phyloP scores from a whole-genome alignment of 2,888 invertebrate species.

The Drosophila maculinotata region DNA sequence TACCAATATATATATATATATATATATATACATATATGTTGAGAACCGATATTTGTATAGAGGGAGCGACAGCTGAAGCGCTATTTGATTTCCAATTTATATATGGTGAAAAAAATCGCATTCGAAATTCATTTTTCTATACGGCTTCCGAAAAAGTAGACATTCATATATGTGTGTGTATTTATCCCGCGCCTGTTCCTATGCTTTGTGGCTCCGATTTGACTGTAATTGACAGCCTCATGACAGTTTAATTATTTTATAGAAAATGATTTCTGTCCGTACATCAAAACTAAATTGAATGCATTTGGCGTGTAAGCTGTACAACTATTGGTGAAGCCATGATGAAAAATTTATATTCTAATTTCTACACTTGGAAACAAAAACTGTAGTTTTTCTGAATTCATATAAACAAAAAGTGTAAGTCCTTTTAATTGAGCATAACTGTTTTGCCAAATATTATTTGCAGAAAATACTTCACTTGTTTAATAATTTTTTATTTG shows the following conservation, averaged over 20 bases:
- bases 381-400: too few species aligned
- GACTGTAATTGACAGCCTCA: constrained; percentile 65
- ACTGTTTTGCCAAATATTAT: too few species aligned
- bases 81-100: constrained; percentile 66
- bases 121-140: constrained; percentile 53
- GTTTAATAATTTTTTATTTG: too few species aligned
- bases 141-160: background rate
- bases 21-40: constrained; percentile 1
- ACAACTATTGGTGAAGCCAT: background rate
- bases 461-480: too few species aligned
- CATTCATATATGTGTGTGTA: background rate
- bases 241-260: constrained; percentile 77
- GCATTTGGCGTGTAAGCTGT: constrained; percentile 9
- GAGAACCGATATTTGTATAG: constrained; percentile 18
- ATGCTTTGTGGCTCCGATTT: constrained; percentile 23
- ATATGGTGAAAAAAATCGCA: constrained; percentile 38
- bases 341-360: background rate
- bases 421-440: too few species aligned
- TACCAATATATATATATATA: constrained; percentile 27
- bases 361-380: background rate
- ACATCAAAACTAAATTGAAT: constrained; percentile 38
- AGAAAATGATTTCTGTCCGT: constrained; percentile 47
- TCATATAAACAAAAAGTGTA: too few species aligned
- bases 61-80: constrained; percentile 17
- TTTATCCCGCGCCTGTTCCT: background rate